Evolutionary conservation across 2,888 invertebrate species (phyloP), one percentile per base, ranked within the genome.

Genomic region (Neoascia interrupta): DNA sequence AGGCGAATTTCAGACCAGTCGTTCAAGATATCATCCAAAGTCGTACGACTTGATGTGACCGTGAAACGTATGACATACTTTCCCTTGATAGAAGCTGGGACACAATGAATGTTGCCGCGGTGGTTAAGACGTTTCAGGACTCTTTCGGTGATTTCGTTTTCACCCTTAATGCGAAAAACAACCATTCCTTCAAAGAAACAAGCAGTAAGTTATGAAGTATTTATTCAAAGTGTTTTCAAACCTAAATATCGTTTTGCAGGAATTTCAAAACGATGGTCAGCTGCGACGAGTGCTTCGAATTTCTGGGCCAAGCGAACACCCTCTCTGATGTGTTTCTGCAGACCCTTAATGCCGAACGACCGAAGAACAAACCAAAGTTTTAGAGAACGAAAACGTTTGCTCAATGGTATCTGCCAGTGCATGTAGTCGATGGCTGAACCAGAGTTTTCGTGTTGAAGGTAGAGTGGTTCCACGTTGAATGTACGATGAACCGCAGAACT

Each of bases 381-480:
- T 28, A 99, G 87, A 0, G 98, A 93, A 26, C 98, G 91, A 87
- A 99, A 99, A 81, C 97, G 91, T 85, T 96, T 96, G 84, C 98
- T 98, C 53, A 99, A 87, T 0, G 97, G 97, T 58, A 98, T 97
- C 89, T 98, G 98, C 98, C 98, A 98, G 85, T 98, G 98, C 97
- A 97, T 98, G 83, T 96, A 98, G 88, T 98, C 97, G 81, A 98
- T 97, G 2, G 97, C 97, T 83, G 96, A 94, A 70, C 98, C 98
- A 85, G 98, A 96, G 89, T 99, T 98, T 89, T 99, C 98, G 85
- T 99, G 99, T 84, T 97, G 94, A 74, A 99, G 90, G 86, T 99
- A 99, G 1, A 99, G 91, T 0, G 99, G 99, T 84, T 99, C 97
- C 1, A 99, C 99, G 84, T 98, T 98, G 89, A 99, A 99, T 0